Conservation (phyloP, 2,113 vertebrate genomes). For the Brachionichthys hirsutus region DNA sequence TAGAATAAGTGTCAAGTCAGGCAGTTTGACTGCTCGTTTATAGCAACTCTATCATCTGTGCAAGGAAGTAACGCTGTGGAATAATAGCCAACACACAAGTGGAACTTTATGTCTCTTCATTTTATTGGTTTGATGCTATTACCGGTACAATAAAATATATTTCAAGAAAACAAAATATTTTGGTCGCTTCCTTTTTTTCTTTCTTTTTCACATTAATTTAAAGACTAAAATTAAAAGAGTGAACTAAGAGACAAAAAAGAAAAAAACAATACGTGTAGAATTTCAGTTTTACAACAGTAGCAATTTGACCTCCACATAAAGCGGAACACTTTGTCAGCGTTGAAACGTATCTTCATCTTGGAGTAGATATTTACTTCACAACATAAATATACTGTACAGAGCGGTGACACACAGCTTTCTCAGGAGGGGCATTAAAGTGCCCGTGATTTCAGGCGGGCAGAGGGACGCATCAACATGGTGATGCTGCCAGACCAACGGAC, state of each 20-base stretch:
- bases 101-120: conserved; percentile 49
- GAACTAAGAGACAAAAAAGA: conserved; percentile 27
- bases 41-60: too few relatives aligned
- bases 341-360: conserved; percentile 55
- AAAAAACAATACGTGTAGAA: conserved; percentile 50
- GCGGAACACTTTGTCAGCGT: conserved; percentile 30
- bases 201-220: conserved; percentile 36
- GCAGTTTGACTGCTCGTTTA: too few relatives aligned
- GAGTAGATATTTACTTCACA: conserved; percentile 70
- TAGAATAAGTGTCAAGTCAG: too few relatives aligned
- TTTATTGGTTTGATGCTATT: conserved; percentile 76
- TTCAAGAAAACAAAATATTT: conserved; percentile 63
- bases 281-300: conserved; percentile 66
- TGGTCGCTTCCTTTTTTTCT: conserved; percentile 55
- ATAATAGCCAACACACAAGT: conserved; percentile 27
- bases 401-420: conserved; percentile 35
- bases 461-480: conserved; percentile 40
- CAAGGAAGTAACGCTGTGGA: conserved; percentile 8
- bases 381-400: conserved; percentile 76
- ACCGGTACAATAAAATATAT: conserved; percentile 79
- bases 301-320: conserved; percentile 57
- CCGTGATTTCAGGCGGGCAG: conserved; percentile 46
- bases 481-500: neutral
- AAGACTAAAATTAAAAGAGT: conserved; percentile 30
- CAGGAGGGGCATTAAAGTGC: too few relatives aligned